Percentiles rank a stretch among this genome's conserved stretches.
Conservation (phyloP, 2,888 invertebrate species). For the Epirrhoe alternata region DNA sequence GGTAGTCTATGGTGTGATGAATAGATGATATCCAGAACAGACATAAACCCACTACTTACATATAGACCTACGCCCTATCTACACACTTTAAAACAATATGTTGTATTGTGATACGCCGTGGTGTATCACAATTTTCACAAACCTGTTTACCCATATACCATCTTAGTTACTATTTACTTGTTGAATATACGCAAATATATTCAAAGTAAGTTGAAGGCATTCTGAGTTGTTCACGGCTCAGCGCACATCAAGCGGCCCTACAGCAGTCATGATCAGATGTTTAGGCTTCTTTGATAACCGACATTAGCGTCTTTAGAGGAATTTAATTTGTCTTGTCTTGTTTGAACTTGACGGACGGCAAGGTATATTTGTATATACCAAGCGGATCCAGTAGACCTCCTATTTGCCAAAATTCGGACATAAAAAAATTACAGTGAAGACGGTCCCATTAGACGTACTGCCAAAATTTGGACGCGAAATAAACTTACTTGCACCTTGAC, state of each 20-base stretch:
- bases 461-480: no score
- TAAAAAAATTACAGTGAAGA: no score
- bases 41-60: no score
- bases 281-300: conserved; percentile 81
- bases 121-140: background rate
- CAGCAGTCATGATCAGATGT: conserved; percentile 74
- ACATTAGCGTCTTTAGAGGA: conserved; percentile 74
- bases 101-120: no score
- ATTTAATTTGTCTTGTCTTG: conserved; percentile 79
- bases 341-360: conserved; percentile 47
- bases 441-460: no score
- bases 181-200: conserved; percentile 44
- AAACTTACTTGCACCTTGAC: no score
- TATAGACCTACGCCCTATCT: no score
- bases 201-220: conserved; percentile 66
- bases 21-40: no score
- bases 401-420: no score
- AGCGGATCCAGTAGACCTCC: background rate
- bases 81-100: background rate
- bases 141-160: conserved; percentile 11
- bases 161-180: conserved; percentile 43
- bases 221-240: conserved; percentile 67
- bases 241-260: conserved; percentile 74
- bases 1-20: no score
- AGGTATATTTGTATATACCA: background rate